phyloP scores from a whole-genome alignment of 2,888 invertebrate species.

The Tortrix viridana region DNA sequence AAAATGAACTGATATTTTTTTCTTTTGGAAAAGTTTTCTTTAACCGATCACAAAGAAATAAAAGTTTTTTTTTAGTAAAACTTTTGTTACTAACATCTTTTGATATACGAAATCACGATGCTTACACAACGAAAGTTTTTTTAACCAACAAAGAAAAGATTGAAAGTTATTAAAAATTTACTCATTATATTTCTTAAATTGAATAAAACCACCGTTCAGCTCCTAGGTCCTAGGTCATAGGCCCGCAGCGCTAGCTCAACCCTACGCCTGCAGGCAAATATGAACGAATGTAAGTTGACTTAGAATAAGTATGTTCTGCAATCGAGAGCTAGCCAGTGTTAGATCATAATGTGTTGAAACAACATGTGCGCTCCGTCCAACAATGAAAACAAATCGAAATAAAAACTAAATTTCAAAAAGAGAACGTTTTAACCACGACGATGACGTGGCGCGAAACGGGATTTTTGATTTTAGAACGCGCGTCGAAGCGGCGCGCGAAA shows the following conservation, averaged over 20 bases:
- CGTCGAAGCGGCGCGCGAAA: constrained; percentile 55
- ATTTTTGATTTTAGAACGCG: constrained; percentile 44
- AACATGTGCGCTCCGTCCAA: constrained; percentile 75
- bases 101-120: too few species aligned
- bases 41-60: too few species aligned
- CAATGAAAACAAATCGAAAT: constrained; percentile 70
- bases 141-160: not conserved
- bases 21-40: too few species aligned
- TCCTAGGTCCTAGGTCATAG: constrained; percentile 25
- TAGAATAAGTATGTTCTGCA: constrained; percentile 85
- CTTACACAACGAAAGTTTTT: too few species aligned
- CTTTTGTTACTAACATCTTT: too few species aligned
- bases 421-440: constrained; percentile 27
- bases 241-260: constrained; percentile 62
- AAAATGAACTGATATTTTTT: too few species aligned
- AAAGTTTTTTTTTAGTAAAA: too few species aligned
- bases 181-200: not conserved
- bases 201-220: constrained; percentile 14
- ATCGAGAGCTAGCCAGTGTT: constrained; percentile 83
- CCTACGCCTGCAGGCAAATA: constrained; percentile 84
- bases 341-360: constrained; percentile 84
- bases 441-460: constrained; percentile 35
- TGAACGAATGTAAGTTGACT: constrained; percentile 85
- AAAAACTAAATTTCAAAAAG: constrained; percentile 53
- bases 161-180: not conserved